Percentiles rank a stretch among this genome's conserved stretches.
Evolutionary conservation across 2,888 invertebrate genomes (phyloP).

Genomic region (Caenorhabditis wallacei): DNA sequence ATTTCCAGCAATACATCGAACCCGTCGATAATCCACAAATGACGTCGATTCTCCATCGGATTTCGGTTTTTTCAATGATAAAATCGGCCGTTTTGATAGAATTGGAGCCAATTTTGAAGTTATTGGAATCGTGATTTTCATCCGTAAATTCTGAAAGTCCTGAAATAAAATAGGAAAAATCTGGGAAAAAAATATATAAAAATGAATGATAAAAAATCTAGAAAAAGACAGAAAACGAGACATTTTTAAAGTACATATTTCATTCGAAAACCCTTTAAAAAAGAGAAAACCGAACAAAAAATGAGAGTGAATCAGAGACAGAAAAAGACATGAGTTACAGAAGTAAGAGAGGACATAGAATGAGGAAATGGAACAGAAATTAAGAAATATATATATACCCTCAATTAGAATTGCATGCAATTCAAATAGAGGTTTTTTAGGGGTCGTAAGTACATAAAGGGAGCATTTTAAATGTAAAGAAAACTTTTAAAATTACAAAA

Average conservation of each 20-base stretch:
- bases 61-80: slow-evolving; percentile 67
- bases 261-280: not conserved
- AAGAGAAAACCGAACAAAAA: not conserved
- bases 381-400: not conserved
- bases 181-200: not conserved
- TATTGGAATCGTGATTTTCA: not conserved
- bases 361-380: not conserved
- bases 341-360: slow-evolving; percentile 4
- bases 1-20: slow-evolving; percentile 88
- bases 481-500: slow-evolving; percentile 7
- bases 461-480: not conserved
- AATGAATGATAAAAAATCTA: not conserved
- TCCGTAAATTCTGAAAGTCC: not conserved
- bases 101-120: not conserved
- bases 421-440: too few species aligned
- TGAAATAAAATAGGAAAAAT: not conserved
- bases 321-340: not conserved
- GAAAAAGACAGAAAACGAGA: not conserved
- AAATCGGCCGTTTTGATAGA: slow-evolving; percentile 68
- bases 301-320: not conserved
- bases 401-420: too few species aligned
- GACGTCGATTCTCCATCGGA: slow-evolving; percentile 72
- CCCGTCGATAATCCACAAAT: slow-evolving; percentile 78
- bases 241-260: not conserved
- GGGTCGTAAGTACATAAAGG: slow-evolving; percentile 14